Evolutionary conservation across 2,113 vertebrate species (phyloP), one percentile per base, ranked within the genome.

Genomic region (Thalassoma bifasciatum): DNA sequence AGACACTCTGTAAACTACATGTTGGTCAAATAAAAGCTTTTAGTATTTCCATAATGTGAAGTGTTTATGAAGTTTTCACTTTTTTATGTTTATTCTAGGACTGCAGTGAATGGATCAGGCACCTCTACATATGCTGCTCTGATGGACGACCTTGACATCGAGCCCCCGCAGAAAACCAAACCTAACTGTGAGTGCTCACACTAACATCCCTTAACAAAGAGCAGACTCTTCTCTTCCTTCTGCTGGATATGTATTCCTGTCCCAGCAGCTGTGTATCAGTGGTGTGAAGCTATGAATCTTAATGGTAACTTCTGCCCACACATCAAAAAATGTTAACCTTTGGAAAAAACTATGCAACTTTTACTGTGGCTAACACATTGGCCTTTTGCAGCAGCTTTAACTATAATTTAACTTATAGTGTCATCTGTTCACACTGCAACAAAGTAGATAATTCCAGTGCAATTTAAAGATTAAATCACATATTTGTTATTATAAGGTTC

Each of bases 111-210:
- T 82, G 97, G 96, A 88, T 94, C 94, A 86, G 89, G 94, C 59
- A 85, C 94, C 3, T 86, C 91, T 34, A 82, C 89, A 16, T 95
- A 96, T 74, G 91, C 95, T 34, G 87, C 89, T 79, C 84, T 95
- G 44, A 90, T 92, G 77, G 96, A 98, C 66, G 95, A 98, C 47
- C 79, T 92, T 24, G 86, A 93, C 9, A 8, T 83, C 1, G 96
- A 98, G 34, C 92, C 90, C 13, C 94, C 96, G 46, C 97, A 98
- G 86, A 98, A 98, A 89, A 91, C 93, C 46, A 93, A 77, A 75
- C 59, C 44, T 60, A 92, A 92, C 75, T 57, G 93, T 95, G 74
- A 74, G 90, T 83, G 47, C 62, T 57, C 44, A 16, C 54, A 70
- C 59, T 17, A 30, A 16, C 24, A 75, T 38, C 36, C 26, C 5